A percentile compares a stretch with the other conserved stretches of the same genome.
phyloP scores from a whole-genome alignment of 1,140 invertebrate genomes.

The Tetranychus cinnabarinus region DNA sequence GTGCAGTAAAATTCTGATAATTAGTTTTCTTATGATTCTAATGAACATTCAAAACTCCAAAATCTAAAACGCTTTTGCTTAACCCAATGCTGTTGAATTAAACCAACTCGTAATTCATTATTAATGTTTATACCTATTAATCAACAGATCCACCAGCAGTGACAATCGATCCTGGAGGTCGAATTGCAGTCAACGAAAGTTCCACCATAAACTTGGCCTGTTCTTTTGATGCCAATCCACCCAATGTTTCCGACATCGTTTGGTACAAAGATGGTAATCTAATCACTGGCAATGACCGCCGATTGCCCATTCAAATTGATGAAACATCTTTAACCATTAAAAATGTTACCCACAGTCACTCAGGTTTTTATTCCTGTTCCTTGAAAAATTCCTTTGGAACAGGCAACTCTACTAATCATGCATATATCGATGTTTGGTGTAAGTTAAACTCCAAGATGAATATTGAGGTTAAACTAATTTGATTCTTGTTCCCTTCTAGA shows the following conservation, averaged over 20 bases:
- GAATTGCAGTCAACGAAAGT: constrained; percentile 12
- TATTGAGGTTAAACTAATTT: neutral
- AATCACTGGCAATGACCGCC: neutral
- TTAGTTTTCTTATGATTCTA: too few relatives aligned
- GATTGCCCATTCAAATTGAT: neutral
- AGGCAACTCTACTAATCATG: constrained; percentile 12
- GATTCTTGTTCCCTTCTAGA: constrained; percentile 3
- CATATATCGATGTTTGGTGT: constrained; percentile 14
- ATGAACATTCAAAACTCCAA: too few relatives aligned
- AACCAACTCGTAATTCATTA: too few relatives aligned
- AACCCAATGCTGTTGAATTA: too few relatives aligned
- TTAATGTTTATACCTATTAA: too few relatives aligned
- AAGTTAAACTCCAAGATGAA: constrained; percentile 5
- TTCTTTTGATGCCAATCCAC: constrained; percentile 15
- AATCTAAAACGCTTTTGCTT: too few relatives aligned
- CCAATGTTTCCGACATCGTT: constrained; percentile 15
- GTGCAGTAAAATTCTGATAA: too few relatives aligned
- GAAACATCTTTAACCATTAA: constrained; percentile 6
- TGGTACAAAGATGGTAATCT: constrained; percentile 13
- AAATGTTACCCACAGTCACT: constrained; percentile 16
- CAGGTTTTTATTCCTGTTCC: constrained; percentile 14
- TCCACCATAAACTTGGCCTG: constrained; percentile 12
- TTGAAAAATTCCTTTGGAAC: constrained; percentile 17
- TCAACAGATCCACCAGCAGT: constrained; percentile 15
- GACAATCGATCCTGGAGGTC: constrained; percentile 12